Percentiles rank a stretch among this genome's conserved stretches.
phyloP scores from a whole-genome alignment of 2,113 vertebrate genomes.

The Morphnarchus princeps region DNA sequence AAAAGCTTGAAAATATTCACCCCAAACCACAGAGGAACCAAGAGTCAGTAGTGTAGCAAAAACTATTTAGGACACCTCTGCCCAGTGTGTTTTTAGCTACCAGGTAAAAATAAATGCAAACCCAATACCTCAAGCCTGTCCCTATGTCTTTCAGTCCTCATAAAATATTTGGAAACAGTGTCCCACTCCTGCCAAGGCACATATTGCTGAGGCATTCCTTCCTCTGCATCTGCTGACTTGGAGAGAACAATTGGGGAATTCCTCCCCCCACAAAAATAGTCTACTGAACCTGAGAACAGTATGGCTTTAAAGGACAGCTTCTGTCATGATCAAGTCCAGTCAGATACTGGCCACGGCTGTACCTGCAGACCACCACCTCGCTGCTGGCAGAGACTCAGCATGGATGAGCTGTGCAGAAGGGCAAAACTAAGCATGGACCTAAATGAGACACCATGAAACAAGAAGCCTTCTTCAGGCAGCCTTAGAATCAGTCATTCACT shows the following conservation, averaged over 20 bases:
- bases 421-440: background rate
- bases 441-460: background rate
- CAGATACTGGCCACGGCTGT: rapidly evolving
- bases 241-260: background rate
- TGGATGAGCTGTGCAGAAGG: rapidly evolving
- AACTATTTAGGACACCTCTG: background rate
- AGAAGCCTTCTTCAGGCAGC: background rate
- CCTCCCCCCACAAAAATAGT: no score
- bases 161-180: background rate
- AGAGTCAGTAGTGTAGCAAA: background rate
- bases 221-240: background rate
- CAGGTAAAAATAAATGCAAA: background rate
- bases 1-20: background rate
- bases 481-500: background rate
- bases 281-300: background rate
- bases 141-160: background rate
- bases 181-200: rapidly evolving
- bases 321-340: rapidly evolving
- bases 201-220: rapidly evolving
- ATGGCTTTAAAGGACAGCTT: rapidly evolving
- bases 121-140: background rate
- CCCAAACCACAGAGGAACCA: background rate
- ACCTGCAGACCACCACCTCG: rapidly evolving
- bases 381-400: background rate
- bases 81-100: background rate